A percentile compares a stretch with the other conserved stretches of the same genome.
These are phyloP conservation scores for Drosophila recens DNA, from an alignment of 2,888 invertebrate species.

Conservation along the genomic window DNA sequence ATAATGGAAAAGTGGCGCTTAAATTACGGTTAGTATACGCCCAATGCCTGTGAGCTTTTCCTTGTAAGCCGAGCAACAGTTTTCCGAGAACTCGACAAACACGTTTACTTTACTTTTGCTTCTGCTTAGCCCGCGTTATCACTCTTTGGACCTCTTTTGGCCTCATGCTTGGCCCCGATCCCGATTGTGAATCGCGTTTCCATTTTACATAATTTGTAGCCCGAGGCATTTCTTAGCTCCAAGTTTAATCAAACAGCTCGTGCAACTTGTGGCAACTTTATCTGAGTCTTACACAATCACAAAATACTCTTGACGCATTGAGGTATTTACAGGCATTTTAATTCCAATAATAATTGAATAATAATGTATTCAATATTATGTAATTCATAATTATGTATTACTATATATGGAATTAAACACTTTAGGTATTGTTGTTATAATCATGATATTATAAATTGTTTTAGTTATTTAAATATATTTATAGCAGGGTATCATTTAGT, in stretches of 20 bases:
- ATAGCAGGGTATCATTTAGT: constrained; percentile 5
- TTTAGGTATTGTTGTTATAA: neutral
- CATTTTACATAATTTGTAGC: constrained; percentile 71
- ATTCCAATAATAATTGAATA: too few relatives aligned
- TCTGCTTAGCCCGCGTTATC: constrained; percentile 22
- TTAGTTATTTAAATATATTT: neutral
- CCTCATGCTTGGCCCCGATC: constrained; percentile 15
- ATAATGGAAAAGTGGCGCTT: constrained; percentile 43
- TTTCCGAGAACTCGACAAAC: constrained; percentile 27
- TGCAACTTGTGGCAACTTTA: constrained; percentile 52
- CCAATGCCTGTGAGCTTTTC: constrained; percentile 38
- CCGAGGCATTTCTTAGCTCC: constrained; percentile 46
- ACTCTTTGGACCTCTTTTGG: neutral
- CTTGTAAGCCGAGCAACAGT: constrained; percentile 35
- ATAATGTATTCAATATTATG: too few relatives aligned
- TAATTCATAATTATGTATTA: neutral
- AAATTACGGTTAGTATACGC: constrained; percentile 32
- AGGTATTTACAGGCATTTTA: neutral
- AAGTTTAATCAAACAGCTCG: constrained; percentile 43
- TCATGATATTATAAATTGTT: too few relatives aligned
- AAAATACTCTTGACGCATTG: constrained; percentile 10
- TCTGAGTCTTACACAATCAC: neutral
- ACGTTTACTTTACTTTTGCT: constrained; percentile 7
- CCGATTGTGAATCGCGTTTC: constrained; percentile 43
- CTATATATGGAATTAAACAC: too few relatives aligned